phyloP scores from a whole-genome alignment of 2,113 vertebrate genomes.

The Stictonetta naevosa region DNA sequence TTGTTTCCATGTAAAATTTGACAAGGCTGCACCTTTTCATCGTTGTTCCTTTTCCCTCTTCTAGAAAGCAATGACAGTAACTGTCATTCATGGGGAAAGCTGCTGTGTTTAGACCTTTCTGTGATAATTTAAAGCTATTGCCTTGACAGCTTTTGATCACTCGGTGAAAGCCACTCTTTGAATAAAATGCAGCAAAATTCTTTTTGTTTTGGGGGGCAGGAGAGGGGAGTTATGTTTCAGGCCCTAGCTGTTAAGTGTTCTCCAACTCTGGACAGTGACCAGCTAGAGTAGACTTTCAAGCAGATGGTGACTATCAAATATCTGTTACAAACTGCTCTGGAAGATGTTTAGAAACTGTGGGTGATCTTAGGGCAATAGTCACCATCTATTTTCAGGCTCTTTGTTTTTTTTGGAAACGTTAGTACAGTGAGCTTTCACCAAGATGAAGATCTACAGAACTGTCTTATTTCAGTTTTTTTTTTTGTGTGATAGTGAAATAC shows the following conservation, averaged over 20 bases:
- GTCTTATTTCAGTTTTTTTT: neutral
- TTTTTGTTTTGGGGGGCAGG: neutral
- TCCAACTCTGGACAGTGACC: neutral
- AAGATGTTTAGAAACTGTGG: neutral
- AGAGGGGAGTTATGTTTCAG: neutral
- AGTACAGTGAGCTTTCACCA: neutral
- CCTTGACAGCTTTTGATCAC: neutral
- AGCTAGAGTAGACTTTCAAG: neutral
- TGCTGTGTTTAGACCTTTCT: neutral
- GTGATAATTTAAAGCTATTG: neutral
- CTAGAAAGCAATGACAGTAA: neutral
- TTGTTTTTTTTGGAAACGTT: neutral
- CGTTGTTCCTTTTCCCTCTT: neutral
- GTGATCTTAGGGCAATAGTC: neutral
- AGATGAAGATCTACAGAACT: neutral
- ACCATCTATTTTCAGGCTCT: neutral
- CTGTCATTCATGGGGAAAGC: conserved; percentile 33
- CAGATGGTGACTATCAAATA: neutral
- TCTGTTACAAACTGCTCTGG: neutral
- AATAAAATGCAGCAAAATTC: neutral
- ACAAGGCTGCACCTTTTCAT: conserved; percentile 8
- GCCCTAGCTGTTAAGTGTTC: neutral
- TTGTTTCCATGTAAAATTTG: conserved; percentile 1
- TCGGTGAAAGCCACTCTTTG: neutral
- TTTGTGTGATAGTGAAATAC: neutral